Evolutionary conservation across 1,140 invertebrate genomes (phyloP).

Genomic region (Dufourea novaeangliae): DNA sequence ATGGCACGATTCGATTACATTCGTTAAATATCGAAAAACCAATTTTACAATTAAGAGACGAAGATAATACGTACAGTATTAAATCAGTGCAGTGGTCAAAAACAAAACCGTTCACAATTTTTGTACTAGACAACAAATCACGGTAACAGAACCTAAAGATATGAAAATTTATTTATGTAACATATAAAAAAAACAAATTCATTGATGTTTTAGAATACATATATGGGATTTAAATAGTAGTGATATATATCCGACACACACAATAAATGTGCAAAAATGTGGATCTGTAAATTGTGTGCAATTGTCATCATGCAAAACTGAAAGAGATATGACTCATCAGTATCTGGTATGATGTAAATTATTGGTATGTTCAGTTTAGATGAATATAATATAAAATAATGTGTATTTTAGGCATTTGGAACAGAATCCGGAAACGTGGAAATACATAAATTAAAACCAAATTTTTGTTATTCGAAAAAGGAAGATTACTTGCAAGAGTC

Average conservation of each 20-base stretch:
- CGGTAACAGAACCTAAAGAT: conserved; percentile 69
- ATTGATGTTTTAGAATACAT: conserved; percentile 77
- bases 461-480: conserved; percentile 77
- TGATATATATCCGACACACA: conserved; percentile 77
- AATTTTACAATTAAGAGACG: conserved; percentile 80
- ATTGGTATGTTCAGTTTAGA: background rate
- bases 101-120: conserved; percentile 83
- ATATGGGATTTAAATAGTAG: conserved; percentile 83
- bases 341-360: conserved; percentile 72
- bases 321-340: conserved; percentile 74
- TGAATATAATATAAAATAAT: conserved; percentile 13
- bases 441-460: conserved; percentile 80
- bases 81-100: conserved; percentile 83
- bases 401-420: conserved; percentile 76
- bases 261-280: conserved; percentile 68
- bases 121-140: conserved; percentile 82
- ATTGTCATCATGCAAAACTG: conserved; percentile 75
- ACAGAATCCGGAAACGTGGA: conserved; percentile 77
- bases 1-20: conserved; percentile 83
- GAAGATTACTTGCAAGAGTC: conserved; percentile 78
- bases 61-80: conserved; percentile 73
- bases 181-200: background rate
- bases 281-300: conserved; percentile 74
- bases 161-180: background rate
- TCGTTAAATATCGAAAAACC: conserved; percentile 79